A percentile compares a stretch with the other conserved stretches of the same genome.
These are phyloP conservation scores for Neoniphon sammara DNA, from an alignment of 2,797 vertebrate species.

Conservation along the genomic window DNA sequence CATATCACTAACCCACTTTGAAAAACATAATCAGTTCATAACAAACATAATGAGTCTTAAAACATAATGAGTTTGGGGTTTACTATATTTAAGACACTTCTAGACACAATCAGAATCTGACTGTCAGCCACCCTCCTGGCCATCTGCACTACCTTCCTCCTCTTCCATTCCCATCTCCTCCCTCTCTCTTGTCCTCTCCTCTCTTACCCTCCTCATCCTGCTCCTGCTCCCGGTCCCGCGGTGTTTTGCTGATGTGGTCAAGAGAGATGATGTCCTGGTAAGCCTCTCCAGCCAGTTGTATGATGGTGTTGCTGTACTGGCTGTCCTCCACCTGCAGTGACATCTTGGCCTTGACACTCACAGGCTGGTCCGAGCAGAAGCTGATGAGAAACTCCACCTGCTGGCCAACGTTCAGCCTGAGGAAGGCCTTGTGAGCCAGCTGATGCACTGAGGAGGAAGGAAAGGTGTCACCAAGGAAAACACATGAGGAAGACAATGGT, in stretches of 20 bases:
- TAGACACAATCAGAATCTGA: too few relatives aligned
- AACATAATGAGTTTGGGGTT: too few relatives aligned
- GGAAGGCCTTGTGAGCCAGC: constrained; percentile 70
- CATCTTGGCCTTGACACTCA: constrained; percentile 78
- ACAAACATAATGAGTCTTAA: too few relatives aligned
- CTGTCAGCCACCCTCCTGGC: neutral
- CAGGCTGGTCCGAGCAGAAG: constrained; percentile 80
- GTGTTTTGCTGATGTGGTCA: constrained; percentile 80
- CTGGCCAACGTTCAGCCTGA: constrained; percentile 78
- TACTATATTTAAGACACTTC: too few relatives aligned
- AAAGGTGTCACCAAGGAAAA: neutral
- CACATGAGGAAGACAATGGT: neutral
- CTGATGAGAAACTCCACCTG: constrained; percentile 81
- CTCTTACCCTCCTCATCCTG: constrained; percentile 73
- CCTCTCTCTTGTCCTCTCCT: too few relatives aligned
- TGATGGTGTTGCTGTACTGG: constrained; percentile 79
- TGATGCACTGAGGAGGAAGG: constrained; percentile 55
- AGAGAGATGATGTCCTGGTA: constrained; percentile 86
- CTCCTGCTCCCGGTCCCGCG: constrained; percentile 52
- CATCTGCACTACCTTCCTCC: neutral
- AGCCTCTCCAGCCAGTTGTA: constrained; percentile 86
- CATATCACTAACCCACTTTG: neutral
- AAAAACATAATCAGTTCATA: too few relatives aligned
- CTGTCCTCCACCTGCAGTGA: constrained; percentile 83
- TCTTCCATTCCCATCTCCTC: neutral